phyloP scores from a whole-genome alignment of 1,140 invertebrate genomes.

The Rhagoletis zephyria region DNA sequence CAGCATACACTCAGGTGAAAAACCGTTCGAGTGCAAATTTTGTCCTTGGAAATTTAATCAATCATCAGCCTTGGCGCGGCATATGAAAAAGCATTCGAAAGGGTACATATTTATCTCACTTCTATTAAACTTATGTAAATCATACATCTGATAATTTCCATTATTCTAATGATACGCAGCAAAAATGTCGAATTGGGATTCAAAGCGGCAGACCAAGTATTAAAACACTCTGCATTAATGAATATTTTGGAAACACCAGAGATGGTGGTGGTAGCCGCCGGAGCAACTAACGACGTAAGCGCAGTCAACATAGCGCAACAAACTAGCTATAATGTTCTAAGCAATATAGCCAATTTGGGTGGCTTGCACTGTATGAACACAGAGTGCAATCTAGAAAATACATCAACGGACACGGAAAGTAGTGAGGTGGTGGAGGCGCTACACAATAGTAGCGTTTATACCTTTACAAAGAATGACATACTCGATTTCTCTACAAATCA shows the following conservation, averaged over 20 bases:
- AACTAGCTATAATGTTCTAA: neutral
- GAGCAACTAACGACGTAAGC: neutral
- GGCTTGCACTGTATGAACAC: neutral
- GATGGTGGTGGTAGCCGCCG: neutral
- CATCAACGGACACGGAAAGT: neutral
- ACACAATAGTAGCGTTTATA: neutral
- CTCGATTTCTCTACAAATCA: constrained; percentile 46
- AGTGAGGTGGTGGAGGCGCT: neutral
- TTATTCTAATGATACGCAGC: neutral
- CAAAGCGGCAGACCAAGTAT: constrained; percentile 17
- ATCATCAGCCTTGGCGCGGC: constrained; percentile 57
- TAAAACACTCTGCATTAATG: neutral
- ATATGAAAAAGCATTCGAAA: constrained; percentile 58
- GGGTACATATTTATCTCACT: constrained; percentile 26
- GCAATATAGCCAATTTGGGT: constrained; percentile 15
- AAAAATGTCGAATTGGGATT: neutral
- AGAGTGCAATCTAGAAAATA: neutral
- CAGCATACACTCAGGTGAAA: constrained; percentile 58
- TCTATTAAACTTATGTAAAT: neutral
- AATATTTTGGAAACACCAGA: neutral
- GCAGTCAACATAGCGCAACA: neutral
- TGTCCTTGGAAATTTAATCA: constrained; percentile 59
- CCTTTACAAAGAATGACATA: constrained; percentile 38
- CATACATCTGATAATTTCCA: neutral
- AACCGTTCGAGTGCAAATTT: constrained; percentile 57